Evolutionary conservation across 1,140 invertebrate genomes (phyloP), one percentile per base, ranked within the genome.

Genomic region (Galleria mellonella): DNA sequence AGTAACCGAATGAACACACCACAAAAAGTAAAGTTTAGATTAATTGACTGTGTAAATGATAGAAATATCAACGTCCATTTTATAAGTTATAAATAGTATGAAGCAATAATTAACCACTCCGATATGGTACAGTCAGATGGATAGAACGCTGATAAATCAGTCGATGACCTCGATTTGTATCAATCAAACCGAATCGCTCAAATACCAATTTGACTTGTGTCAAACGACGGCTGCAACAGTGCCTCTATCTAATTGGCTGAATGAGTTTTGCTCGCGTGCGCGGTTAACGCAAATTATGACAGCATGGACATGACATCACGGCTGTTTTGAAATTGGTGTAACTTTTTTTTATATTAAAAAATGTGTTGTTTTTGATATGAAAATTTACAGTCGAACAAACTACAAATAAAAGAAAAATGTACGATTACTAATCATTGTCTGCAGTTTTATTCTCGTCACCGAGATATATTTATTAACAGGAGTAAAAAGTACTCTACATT

Each of bases 141-240:
- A 33, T 52, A 47, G 47, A 54, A 54, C 52, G 49, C 56, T 72
- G 65, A 75, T 79, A 73, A 77, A 83, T 77, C 55, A 79, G 66
- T 66, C 59, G 59, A 60, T 69, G 74, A 60, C 75, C 77, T 81
- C 71, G 62, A 72, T 84, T 78, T 60, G 53, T 76, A 70, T 66
- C 74, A 77, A 81, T 82, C 71, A 72, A 71, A 77, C 62, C 55
- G 55, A 61, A 71, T 58, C 64, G 62, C 56, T 72, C 68, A 67
- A 72, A 69, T 67, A 65, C 48, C 68, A 73, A 77, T 79, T 82
- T 62, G 72, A 76, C 67, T 74, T 70, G 68, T 78, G 71, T 77
- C 73, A 78, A 75, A 77, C 70, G 74, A 78, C 82, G 76, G 76
- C 78, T 78, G 76, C 69, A 72, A 77, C 76, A 77, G 56, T 73